Evolutionary conservation across 2,888 invertebrate species (phyloP).

Genomic region (Drosophila glabriapex): DNA sequence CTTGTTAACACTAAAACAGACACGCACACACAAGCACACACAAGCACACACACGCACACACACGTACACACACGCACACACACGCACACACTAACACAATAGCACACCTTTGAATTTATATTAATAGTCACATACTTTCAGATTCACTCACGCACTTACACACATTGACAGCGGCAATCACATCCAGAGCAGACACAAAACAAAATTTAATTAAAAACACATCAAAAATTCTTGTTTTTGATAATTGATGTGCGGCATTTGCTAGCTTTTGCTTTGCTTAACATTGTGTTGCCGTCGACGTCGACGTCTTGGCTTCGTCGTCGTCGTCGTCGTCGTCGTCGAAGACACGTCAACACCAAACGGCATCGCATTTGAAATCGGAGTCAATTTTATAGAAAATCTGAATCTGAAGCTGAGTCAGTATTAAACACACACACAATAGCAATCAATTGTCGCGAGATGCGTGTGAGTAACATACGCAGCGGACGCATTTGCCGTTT

Average conservation of each 20-base stretch:
- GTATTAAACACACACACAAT: not conserved
- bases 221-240: constrained; percentile 31
- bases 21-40: not conserved
- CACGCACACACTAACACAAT: not conserved
- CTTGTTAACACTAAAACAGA: constrained; percentile 18
- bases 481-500: constrained; percentile 88
- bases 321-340: constrained; percentile 5
- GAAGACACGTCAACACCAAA: constrained; percentile 50
- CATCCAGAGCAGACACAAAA: constrained; percentile 30
- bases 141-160: constrained; percentile 32
- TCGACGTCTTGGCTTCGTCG: constrained; percentile 4
- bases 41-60: constrained; percentile 1
- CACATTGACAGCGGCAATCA: constrained; percentile 28
- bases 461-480: constrained; percentile 88
- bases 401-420: not conserved
- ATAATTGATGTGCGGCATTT: constrained; percentile 33
- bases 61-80: constrained; percentile 4
- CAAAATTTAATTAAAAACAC: not conserved
- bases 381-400: not conserved
- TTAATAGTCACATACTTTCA: constrained; percentile 42
- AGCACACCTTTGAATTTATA: constrained; percentile 19
- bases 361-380: not conserved
- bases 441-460: constrained; percentile 60
- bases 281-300: constrained; percentile 35
- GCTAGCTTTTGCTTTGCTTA: constrained; percentile 18